Evolutionary conservation across 2,797 vertebrate species (phyloP).

Genomic region (Notolabrus celidotus): DNA sequence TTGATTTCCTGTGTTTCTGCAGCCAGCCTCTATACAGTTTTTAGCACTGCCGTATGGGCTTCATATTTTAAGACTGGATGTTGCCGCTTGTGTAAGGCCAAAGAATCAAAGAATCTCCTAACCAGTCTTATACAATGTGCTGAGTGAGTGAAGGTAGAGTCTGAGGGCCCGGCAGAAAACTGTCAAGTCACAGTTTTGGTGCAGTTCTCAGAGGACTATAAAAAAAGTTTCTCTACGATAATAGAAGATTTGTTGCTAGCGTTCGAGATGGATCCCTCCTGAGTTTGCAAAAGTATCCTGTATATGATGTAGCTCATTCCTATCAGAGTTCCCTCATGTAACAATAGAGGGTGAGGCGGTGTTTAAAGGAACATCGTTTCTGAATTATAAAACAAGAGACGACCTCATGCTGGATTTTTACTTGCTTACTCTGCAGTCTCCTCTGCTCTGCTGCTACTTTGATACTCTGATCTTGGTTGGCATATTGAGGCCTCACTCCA

Average conservation of each 20-base stretch:
- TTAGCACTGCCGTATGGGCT: no score
- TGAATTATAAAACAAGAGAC: conserved; percentile 25
- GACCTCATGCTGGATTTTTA: conserved; percentile 21
- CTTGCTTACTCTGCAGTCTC: conserved; percentile 35
- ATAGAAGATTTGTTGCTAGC: not conserved
- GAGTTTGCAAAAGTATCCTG: conserved; percentile 20
- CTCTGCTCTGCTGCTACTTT: conserved; percentile 22
- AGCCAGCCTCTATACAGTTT: no score
- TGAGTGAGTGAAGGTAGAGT: not conserved
- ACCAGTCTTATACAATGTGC: no score
- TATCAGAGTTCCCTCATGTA: conserved; percentile 29
- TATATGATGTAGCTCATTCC: conserved; percentile 30
- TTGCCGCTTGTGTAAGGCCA: no score
- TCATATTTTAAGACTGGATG: no score
- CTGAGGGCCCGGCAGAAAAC: not conserved
- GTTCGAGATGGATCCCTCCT: conserved; percentile 31
- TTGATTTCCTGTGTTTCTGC: no score
- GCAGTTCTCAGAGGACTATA: not conserved
- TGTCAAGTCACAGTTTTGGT: not conserved
- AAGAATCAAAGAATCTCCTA: no score
- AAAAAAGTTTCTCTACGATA: not conserved
- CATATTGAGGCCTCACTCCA: conserved; percentile 16
- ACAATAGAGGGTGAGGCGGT: conserved; percentile 41
- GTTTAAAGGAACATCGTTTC: conserved; percentile 27
- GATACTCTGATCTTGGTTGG: conserved; percentile 10